Base-by-base conservation (phyloP, 1,140 invertebrate species). In the Pteromalus puparum region DNA sequence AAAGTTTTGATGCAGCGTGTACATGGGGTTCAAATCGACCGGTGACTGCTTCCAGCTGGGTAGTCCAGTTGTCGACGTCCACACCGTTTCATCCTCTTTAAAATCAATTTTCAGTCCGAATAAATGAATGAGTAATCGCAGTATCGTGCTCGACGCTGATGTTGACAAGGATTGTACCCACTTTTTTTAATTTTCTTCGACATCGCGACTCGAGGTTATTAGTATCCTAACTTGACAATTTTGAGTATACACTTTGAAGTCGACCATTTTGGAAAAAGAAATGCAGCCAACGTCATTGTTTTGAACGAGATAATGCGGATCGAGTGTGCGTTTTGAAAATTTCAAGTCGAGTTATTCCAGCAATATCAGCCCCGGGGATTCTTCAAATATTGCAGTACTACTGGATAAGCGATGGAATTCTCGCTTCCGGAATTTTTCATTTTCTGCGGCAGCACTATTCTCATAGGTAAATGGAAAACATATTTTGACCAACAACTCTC, bases 41-140 rank as follows among this genome's bases (percentile, higher is more conserved):
- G 89, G 89, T 6, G 89, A 90, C 79, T 90, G 89, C 28, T 79
- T 86, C 87, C 89, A 90, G 81, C 90, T 90, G 18, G 89, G 89
- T 34, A 84, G 28, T 6, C 89, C 88, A 24, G 86, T 83, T 0
- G 88, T 89, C 26, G 90, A 90, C 4, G 89, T 90, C 18, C 87
- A 87, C 15, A 75, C 28, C 4, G 15, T 48, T 75, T 82, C 72
- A 18, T 82, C 46, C 72, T 30, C 67, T 72, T 38, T 26, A 46
- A 30, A 53, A 70, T 42, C 1, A 42, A 70, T 70, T 34, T 34
- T 30, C 18, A 3, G 34, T 67, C 30, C 9, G 26, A 53, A 65
- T 65, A 79, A 79, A 26, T 65, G 28, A 24, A 68, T 21, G 48
- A 5, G 13, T 18, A 18, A 53, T 53, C 48, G 48, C 38, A 9